A percentile compares a stretch with the other conserved stretches of the same genome.
Evolutionary conservation across 1,140 invertebrate species (phyloP).

Genomic region (Pseudomyrmex flavicornis): DNA sequence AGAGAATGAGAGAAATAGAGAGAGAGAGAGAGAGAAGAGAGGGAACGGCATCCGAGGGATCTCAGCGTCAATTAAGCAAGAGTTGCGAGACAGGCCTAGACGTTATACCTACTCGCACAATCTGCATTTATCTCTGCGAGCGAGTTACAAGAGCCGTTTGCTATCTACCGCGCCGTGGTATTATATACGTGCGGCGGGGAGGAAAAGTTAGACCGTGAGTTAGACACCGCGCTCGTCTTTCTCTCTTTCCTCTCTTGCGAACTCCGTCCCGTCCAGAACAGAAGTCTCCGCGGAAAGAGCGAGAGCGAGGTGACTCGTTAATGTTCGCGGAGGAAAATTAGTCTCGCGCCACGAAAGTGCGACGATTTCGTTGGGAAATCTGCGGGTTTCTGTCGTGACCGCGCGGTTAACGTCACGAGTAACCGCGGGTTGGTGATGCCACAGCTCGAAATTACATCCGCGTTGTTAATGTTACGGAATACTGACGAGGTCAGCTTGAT

Average conservation of each 20-base stretch:
- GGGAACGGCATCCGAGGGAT: conserved; percentile 73
- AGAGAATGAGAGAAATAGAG: neutral
- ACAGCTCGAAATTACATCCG: conserved; percentile 10
- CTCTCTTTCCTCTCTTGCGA: neutral
- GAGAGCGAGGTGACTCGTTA: conserved; percentile 48
- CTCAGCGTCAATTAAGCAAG: conserved; percentile 79
- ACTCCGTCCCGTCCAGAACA: conserved; percentile 8
- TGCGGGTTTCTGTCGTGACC: conserved; percentile 22
- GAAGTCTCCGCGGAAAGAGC: conserved; percentile 46
- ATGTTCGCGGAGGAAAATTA: conserved; percentile 51
- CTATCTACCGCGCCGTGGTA: conserved; percentile 37
- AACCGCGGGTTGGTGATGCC: conserved; percentile 18
- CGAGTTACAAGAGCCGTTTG: conserved; percentile 65
- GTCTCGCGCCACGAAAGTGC: conserved; percentile 37
- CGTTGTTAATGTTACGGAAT: neutral
- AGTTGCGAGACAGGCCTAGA: conserved; percentile 77
- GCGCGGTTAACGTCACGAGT: conserved; percentile 18
- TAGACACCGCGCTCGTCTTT: conserved; percentile 38
- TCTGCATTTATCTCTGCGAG: conserved; percentile 75
- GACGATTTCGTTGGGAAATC: conserved; percentile 39
- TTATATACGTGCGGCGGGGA: conserved; percentile 22
- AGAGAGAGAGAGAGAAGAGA: conserved; percentile 15
- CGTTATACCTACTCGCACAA: conserved; percentile 75
- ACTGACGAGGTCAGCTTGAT: neutral
- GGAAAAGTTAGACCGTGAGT: conserved; percentile 47